phyloP scores from a whole-genome alignment of 1,140 invertebrate species.

The Euschistus heros region DNA sequence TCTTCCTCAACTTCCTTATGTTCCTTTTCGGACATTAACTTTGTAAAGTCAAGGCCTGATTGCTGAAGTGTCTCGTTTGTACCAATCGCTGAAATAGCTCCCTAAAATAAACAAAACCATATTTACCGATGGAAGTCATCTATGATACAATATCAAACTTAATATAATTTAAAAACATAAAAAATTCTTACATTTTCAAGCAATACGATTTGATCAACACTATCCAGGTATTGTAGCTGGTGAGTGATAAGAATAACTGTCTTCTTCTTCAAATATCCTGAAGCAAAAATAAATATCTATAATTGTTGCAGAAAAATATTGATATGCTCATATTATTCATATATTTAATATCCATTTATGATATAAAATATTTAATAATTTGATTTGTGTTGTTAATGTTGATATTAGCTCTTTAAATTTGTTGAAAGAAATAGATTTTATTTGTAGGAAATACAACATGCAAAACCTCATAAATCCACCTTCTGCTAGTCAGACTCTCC shows the following conservation, averaged over 20 bases:
- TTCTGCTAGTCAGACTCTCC: too few relatives aligned
- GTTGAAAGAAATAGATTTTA: too few relatives aligned
- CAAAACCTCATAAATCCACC: too few relatives aligned
- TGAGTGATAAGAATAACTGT: slow-evolving; percentile 73
- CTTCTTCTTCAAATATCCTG: slow-evolving; percentile 43
- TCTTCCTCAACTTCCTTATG: not conserved
- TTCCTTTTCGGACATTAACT: slow-evolving; percentile 3
- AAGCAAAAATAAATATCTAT: slow-evolving; percentile 14
- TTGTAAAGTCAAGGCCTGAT: slow-evolving; percentile 6
- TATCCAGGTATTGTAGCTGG: slow-evolving; percentile 68
- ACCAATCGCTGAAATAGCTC: not conserved
- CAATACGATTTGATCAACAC: slow-evolving; percentile 64
- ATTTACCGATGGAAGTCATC: not conserved
- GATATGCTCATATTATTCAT: too few relatives aligned
- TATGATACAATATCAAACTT: not conserved
- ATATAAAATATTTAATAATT: too few relatives aligned
- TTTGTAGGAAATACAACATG: too few relatives aligned
- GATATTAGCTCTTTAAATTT: too few relatives aligned
- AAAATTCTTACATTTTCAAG: slow-evolving; percentile 51
- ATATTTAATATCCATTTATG: too few relatives aligned
- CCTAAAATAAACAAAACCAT: not conserved
- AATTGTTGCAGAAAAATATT: slow-evolving; percentile 1
- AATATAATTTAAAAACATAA: not conserved
- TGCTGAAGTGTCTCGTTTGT: not conserved
- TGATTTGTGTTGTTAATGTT: too few relatives aligned